Base-by-base conservation (phyloP, 1,140 invertebrate species). In the Agrypnia vestita region DNA sequence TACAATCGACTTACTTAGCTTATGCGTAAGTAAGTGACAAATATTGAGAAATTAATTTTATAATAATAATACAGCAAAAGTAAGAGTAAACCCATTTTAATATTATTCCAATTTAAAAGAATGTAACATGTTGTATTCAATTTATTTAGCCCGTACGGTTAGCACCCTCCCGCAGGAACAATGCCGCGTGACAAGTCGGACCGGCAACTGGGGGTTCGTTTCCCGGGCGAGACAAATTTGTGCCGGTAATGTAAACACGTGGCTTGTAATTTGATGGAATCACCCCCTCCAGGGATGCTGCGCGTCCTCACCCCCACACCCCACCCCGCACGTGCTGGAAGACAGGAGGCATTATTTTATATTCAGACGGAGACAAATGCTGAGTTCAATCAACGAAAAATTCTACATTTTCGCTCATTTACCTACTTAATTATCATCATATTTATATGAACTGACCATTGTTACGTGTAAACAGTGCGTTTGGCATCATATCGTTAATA, bases 231-330 rank as follows among this genome's bases (percentile, higher is more conserved):
- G 69, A 79, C 78, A 79, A 80, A 80, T 80, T 80, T 80, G 79
- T 64, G 67, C 69, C 43, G 69, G 78, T 79, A 73, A 73, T 72
- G 69, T 62, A 79, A 59, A 71, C 79, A 80, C 79, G 79, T 74
- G 79, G 72, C 79, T 71, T 56, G 79, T 80, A 80, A 80, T 80
- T 80, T 80, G 79, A 80, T 80, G 79, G 79, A 80, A 80, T 80
- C 73, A 79, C 19, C 46, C 77, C 77, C 67, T 44, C 67, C 15
- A 49, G 67, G 67, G 67, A 64, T 15, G 61, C 46, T 49, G 67
- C 13, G 56, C 56, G 56, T 1, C 49, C 25, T 25, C 21, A 62
- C 17, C 21, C 61, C 21, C 35, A 13, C 35, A 13, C 61, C 11
- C 55, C 25, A 35, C 25, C 25, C 25, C 25, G 25, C 25, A 35